A percentile compares a stretch with the other conserved stretches of the same genome.
Evolutionary conservation across 2,113 vertebrate species (phyloP).

Genomic region (Xenopus laevis): DNA sequence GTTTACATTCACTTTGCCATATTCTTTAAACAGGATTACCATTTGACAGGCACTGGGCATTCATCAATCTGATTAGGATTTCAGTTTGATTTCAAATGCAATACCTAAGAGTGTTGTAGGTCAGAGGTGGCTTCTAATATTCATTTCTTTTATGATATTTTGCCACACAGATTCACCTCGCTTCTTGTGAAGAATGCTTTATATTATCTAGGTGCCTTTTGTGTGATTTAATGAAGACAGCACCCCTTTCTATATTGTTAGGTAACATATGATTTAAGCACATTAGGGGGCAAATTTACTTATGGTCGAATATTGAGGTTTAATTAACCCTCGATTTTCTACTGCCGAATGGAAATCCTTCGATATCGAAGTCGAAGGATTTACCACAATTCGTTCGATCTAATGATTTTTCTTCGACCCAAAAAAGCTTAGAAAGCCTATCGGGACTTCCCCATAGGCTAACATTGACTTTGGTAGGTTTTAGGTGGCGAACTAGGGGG

Average conservation of each 20-base stretch:
- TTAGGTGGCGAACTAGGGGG: too few relatives aligned
- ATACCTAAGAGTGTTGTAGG: slow-evolving; percentile 1
- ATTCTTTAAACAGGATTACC: not conserved
- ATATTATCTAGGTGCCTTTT: not conserved
- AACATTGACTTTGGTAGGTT: too few relatives aligned
- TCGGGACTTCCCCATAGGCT: too few relatives aligned
- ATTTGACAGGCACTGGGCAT: not conserved
- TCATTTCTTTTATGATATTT: not conserved
- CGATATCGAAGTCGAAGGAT: too few relatives aligned
- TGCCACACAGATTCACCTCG: not conserved
- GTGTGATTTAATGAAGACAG: not conserved
- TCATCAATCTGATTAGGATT: slow-evolving; percentile 1
- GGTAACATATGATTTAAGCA: too few relatives aligned
- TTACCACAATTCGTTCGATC: too few relatives aligned
- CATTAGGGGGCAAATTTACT: too few relatives aligned
- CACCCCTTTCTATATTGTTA: not conserved
- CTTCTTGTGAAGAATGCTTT: not conserved
- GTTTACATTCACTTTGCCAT: not conserved
- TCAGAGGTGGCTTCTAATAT: not conserved
- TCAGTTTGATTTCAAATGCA: not conserved
- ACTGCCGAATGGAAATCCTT: too few relatives aligned
- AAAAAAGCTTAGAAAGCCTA: too few relatives aligned
- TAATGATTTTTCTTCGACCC: too few relatives aligned
- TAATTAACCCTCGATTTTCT: too few relatives aligned
- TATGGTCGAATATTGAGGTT: too few relatives aligned